These are phyloP conservation scores for Aspidiotus destructor DNA, from an alignment of 2,888 invertebrate species.

Conservation along the genomic window DNA sequence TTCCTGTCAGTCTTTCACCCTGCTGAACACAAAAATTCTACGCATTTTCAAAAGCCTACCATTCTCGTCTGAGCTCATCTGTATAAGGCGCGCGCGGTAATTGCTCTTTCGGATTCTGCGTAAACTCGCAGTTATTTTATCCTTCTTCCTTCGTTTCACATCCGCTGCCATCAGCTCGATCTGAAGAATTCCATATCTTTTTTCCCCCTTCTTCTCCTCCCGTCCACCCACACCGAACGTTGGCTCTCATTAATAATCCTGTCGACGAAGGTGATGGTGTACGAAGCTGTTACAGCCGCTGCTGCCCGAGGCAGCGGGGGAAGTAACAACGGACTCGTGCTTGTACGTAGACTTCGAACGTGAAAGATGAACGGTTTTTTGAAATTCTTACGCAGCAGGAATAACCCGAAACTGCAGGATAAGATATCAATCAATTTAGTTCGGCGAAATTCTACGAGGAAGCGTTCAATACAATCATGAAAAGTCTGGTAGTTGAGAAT, in stretches of 20 bases:
- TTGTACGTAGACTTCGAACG: no score
- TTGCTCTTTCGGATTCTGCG: constrained; percentile 15
- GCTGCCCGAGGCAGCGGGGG: no score
- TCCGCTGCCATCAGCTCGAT: neutral
- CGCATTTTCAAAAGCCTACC: neutral
- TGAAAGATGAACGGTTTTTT: no score
- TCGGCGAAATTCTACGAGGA: no score
- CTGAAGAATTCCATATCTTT: neutral
- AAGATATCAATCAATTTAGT: no score
- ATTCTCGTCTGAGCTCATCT: neutral
- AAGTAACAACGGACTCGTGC: no score
- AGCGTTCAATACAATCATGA: no score
- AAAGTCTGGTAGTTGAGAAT: no score
- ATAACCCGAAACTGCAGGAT: no score
- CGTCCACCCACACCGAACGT: neutral
- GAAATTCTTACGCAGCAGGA: no score
- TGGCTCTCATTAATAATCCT: neutral
- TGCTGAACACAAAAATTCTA: neutral
- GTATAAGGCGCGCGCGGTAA: neutral
- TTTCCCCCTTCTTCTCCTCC: neutral
- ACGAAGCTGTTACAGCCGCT: neutral
- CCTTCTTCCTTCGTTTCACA: neutral
- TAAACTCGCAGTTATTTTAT: neutral
- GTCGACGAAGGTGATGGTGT: neutral
- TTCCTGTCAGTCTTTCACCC: neutral